phyloP scores from a whole-genome alignment of 1,140 invertebrate genomes.

The Chrysomallon squamiferum region DNA sequence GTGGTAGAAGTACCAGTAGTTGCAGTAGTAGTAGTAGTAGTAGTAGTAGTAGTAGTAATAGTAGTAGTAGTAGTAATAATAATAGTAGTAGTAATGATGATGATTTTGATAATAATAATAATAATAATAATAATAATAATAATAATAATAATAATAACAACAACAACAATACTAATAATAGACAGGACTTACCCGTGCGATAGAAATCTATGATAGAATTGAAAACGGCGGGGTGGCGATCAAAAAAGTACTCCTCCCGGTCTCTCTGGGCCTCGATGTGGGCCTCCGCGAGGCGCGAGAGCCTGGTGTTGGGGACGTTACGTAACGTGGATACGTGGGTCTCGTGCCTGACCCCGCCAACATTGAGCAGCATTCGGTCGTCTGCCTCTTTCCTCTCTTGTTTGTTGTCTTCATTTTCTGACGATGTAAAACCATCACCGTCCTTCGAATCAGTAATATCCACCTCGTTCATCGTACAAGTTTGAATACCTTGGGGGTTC shows the following conservation, averaged over 20 bases:
- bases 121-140: slow-evolving; percentile 13
- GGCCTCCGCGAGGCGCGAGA: slow-evolving; percentile 49
- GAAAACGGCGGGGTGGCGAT: slow-evolving; percentile 62
- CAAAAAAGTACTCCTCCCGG: slow-evolving; percentile 62
- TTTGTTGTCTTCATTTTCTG: too few species aligned
- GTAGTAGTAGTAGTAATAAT: slow-evolving; percentile 19
- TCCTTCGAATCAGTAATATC: too few species aligned
- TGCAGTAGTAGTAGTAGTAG: neutral
- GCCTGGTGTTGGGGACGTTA: slow-evolving; percentile 58
- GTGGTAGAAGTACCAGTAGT: neutral
- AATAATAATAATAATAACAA: neutral
- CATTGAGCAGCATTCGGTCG: slow-evolving; percentile 85
- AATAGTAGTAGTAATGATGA: slow-evolving; percentile 16
- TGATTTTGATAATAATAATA: slow-evolving; percentile 11
- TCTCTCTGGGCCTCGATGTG: slow-evolving; percentile 40
- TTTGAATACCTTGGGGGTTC: too few species aligned
- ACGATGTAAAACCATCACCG: too few species aligned
- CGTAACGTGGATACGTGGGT: slow-evolving; percentile 77
- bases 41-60: slow-evolving; percentile 5
- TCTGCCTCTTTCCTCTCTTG: slow-evolving; percentile 4
- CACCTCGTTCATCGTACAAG: too few species aligned
- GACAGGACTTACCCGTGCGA: slow-evolving; percentile 55
- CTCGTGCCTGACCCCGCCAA: slow-evolving; percentile 95
- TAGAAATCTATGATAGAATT: slow-evolving; percentile 62
- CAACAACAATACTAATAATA: neutral